phyloP scores from a whole-genome alignment of 2,797 vertebrate species.

The Vireo griseus region DNA sequence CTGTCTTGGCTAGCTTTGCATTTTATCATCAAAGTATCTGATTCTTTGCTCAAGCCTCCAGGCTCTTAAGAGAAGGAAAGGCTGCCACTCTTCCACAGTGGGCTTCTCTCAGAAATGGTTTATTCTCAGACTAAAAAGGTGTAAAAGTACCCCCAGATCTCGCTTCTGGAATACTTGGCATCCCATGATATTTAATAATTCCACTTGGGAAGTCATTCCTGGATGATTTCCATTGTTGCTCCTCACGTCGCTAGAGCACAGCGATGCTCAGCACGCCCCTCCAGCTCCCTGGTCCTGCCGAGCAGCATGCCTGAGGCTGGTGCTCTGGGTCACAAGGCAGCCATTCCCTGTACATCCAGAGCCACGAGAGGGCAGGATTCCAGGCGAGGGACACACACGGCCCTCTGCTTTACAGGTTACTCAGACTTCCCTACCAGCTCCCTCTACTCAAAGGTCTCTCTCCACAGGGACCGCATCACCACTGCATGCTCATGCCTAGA shows the following conservation, averaged over 20 bases:
- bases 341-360: not conserved
- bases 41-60: not conserved
- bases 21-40: not conserved
- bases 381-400: rapidly evolving
- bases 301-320: rapidly evolving
- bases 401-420: rapidly evolving
- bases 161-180: not conserved
- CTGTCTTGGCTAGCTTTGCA: not conserved
- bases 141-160: not conserved
- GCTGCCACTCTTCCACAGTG: not conserved
- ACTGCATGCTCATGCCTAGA: not conserved
- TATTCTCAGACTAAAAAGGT: not conserved
- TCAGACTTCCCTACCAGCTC: not conserved
- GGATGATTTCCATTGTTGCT: not conserved
- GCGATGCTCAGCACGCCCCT: not conserved
- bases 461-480: not conserved
- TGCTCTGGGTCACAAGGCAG: not conserved
- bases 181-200: not conserved
- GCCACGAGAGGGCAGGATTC: conserved; percentile 8
- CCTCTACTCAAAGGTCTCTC: not conserved
- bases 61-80: not conserved
- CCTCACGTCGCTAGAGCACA: not conserved
- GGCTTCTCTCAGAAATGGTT: not conserved
- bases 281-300: not conserved
- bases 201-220: not conserved